phyloP scores from a whole-genome alignment of 2,888 invertebrate species.

The Ochropacha duplaris region DNA sequence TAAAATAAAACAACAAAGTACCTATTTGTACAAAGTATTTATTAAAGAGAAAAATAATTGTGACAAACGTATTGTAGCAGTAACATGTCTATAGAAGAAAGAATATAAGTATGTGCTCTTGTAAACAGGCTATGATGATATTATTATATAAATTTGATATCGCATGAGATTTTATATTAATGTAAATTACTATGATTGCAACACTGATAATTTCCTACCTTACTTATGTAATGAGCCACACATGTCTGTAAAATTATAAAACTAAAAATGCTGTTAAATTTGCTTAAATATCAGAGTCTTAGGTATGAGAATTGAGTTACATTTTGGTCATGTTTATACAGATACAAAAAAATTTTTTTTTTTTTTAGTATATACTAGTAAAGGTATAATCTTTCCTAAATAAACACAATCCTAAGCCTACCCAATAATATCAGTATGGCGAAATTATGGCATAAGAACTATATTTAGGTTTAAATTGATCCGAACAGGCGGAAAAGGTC shows the following conservation, averaged over 20 bases:
- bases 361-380: neutral
- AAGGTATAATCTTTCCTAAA: neutral
- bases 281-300: no score
- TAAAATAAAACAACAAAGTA: neutral
- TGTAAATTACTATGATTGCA: neutral
- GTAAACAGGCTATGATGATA: neutral
- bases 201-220: no score
- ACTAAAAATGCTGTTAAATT: no score
- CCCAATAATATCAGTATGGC: neutral
- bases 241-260: no score
- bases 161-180: neutral
- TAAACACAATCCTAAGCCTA: neutral
- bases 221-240: no score
- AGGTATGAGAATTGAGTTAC: neutral
- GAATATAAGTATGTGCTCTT: neutral
- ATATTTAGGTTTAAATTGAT: constrained; percentile 7
- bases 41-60: constrained; percentile 23
- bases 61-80: constrained; percentile 7
- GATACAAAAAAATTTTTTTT: no score
- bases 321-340: neutral
- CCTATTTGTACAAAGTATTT: constrained; percentile 36
- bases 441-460: neutral
- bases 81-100: neutral
- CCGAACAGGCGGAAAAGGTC: constrained; percentile 27
- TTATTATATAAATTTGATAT: neutral